These are phyloP conservation scores for Cavia aperea DNA, from an alignment of 2,113 vertebrate genomes.

Conservation along the genomic window DNA sequence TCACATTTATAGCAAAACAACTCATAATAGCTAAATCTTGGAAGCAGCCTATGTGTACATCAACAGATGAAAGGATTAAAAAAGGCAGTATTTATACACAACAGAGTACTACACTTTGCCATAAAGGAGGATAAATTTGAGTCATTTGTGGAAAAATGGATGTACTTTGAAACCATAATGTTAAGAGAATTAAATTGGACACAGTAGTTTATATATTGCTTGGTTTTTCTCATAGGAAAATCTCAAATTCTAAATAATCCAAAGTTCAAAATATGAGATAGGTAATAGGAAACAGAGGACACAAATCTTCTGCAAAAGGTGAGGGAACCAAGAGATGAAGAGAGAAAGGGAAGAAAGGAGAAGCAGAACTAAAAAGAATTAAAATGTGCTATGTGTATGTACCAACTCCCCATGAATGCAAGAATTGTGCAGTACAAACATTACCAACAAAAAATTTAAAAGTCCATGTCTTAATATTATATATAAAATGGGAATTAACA, in stretches of 20 bases:
- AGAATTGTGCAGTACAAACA: background rate
- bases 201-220: background rate
- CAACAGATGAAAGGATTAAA: background rate
- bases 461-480: background rate
- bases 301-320: background rate
- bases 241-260: background rate
- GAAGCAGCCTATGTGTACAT: background rate
- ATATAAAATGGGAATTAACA: background rate
- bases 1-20: background rate
- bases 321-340: background rate
- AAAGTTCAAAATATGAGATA: background rate
- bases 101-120: background rate
- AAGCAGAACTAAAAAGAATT: background rate
- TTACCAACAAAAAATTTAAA: background rate
- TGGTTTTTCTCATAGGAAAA: background rate
- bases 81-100: background rate
- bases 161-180: background rate
- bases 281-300: background rate
- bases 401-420: background rate
- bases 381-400: background rate
- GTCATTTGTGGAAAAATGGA: background rate
- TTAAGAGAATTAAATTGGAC: background rate
- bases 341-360: background rate
- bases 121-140: background rate
- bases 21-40: background rate